phyloP scores from a whole-genome alignment of 2,797 vertebrate genomes.

The Ptychobarbus kaznakovi region DNA sequence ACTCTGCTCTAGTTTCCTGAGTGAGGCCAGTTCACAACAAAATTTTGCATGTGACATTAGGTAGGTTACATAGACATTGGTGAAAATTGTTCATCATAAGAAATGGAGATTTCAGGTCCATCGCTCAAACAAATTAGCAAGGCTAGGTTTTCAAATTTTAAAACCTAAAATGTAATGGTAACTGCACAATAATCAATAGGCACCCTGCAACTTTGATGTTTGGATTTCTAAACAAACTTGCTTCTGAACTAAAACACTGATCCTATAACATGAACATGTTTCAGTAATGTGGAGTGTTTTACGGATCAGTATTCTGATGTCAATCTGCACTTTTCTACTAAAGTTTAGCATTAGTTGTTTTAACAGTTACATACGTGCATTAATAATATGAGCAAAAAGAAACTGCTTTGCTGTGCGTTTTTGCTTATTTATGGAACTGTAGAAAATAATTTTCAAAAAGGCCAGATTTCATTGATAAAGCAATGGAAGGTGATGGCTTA shows the following conservation, averaged over 20 bases:
- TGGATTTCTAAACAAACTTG: neutral
- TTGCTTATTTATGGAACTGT: neutral
- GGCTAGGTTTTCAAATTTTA: neutral
- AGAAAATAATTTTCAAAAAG: neutral
- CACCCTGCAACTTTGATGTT: neutral
- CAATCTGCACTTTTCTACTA: neutral
- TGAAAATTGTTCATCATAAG: neutral
- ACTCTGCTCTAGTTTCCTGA: neutral
- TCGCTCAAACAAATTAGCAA: neutral
- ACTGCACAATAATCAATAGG: neutral
- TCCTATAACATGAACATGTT: constrained; percentile 18
- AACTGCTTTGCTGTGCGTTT: neutral
- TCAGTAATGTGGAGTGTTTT: neutral
- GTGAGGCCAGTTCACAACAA: neutral
- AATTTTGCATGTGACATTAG: neutral
- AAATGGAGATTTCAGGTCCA: neutral
- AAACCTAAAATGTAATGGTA: neutral
- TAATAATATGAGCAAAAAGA: neutral
- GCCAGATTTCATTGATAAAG: constrained; percentile 4
- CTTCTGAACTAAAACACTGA: constrained; percentile 4
- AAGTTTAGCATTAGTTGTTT: neutral
- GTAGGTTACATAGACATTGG: neutral
- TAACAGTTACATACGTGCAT: neutral
- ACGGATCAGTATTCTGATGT: neutral
- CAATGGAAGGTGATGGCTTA: constrained; percentile 10